Evolutionary conservation across 2,888 invertebrate species (phyloP).

Genomic region (Trichogramma dendrolimi): DNA sequence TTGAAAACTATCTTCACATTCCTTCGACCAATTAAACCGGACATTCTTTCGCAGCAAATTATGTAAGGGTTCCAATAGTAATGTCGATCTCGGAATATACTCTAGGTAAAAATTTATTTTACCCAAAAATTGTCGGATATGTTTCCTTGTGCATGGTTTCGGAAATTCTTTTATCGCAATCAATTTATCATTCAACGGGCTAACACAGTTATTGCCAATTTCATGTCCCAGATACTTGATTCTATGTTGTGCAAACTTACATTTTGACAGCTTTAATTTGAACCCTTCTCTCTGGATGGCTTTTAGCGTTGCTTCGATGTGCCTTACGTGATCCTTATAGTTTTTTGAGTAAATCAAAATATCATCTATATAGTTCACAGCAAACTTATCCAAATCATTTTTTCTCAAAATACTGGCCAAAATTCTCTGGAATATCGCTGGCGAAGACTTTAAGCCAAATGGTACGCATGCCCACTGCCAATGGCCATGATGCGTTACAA

Average conservation of each 20-base stretch:
- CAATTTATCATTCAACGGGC: conserved; percentile 28
- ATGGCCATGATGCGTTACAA: conserved; percentile 29
- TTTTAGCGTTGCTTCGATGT: conserved; percentile 25
- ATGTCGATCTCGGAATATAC: conserved; percentile 23
- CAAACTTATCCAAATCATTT: conserved; percentile 26
- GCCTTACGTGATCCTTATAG: conserved; percentile 30
- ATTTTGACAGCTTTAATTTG: conserved; percentile 24
- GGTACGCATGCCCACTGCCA: conserved; percentile 26
- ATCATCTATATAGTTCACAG: conserved; percentile 35
- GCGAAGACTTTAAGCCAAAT: conserved; percentile 15
- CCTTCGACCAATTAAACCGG: conserved; percentile 30
- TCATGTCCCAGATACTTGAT: not conserved
- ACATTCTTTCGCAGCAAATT: conserved; percentile 29
- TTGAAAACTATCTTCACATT: conserved; percentile 25
- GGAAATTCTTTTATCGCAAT: conserved; percentile 21
- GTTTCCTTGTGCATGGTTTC: conserved; percentile 1
- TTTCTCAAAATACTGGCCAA: conserved; percentile 24
- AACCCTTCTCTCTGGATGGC: conserved; percentile 30
- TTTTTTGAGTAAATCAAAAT: conserved; percentile 31
- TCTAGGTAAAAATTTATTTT: conserved; percentile 25
- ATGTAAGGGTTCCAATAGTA: conserved; percentile 24
- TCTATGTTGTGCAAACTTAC: too few species aligned
- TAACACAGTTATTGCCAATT: conserved; percentile 23
- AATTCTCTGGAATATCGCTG: conserved; percentile 29
- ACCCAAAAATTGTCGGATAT: not conserved